Conservation (phyloP, 2,797 vertebrate species). For the Propithecus deckenii region DNA sequence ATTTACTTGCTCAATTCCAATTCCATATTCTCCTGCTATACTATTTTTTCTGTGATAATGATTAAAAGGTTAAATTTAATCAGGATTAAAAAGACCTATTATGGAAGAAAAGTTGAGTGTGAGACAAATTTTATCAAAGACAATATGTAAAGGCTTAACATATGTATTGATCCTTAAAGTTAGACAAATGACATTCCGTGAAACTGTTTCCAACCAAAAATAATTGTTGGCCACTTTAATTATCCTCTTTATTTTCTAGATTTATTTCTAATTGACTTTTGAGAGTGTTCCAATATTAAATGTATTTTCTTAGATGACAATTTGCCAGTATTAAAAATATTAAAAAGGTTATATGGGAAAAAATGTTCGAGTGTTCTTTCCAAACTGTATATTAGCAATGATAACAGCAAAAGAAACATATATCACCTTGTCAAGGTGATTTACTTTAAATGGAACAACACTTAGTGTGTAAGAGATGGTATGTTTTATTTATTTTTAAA, state of each 20-base stretch:
- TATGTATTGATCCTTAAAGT: background rate
- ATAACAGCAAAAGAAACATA: background rate
- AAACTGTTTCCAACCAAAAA: background rate
- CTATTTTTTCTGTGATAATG: background rate
- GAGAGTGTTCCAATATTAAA: constrained; percentile 2
- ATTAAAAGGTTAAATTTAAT: constrained; percentile 18
- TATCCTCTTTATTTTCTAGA: background rate
- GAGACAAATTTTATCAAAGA: constrained; percentile 13
- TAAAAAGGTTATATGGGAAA: background rate
- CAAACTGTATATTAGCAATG: background rate
- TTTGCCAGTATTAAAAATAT: background rate
- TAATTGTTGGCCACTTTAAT: background rate
- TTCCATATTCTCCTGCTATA: background rate
- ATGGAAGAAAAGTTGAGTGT: background rate
- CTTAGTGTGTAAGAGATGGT: background rate
- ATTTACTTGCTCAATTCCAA: background rate
- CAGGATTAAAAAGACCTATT: background rate
- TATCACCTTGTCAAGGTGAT: background rate
- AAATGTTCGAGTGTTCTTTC: background rate
- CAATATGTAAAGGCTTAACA: background rate
- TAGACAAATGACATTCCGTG: background rate
- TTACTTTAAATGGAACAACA: background rate
- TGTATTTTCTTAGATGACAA: background rate
- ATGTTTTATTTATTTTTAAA: constrained; percentile 30
- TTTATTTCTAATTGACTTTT: constrained; percentile 41